Evolutionary conservation across 2,113 vertebrate species (phyloP), one percentile per base, ranked within the genome.

Genomic region (Podocnemis expansa): DNA sequence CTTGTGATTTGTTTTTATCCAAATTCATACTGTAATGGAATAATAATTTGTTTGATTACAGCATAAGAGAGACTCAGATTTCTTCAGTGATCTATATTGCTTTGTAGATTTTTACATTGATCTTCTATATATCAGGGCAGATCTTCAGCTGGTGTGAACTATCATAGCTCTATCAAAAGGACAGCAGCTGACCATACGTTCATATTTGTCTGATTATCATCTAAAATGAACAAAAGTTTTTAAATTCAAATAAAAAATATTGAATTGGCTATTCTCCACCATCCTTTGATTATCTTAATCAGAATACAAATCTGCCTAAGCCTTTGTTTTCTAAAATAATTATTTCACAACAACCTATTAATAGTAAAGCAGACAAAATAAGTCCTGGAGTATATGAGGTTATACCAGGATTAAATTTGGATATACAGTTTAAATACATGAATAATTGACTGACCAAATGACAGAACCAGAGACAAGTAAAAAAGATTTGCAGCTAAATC

Each of bases 31-130:
- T n/a, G 34, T 19, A 8, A 21, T 17, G 34, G 34, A 67, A 67
- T n/a, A 27, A 31, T 1, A 12, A 8, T 9, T 47, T 43, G 13
- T 52, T 87, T 51, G 9, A 63, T 19, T 54, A 47, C 13, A 13
- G 1, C 1, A 1, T 1, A 17, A 87, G 63, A 24, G 25, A 12
- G 19, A 83, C 63, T 27, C 4, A 0, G 10, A 4, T 24, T 84
- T 67, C 73, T 49, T 78, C 75, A 49, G 4, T 19, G 67, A 3
- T 29, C 29, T 38, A 2, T 3, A 2, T 14, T 16, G 21, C 29
- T 9, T 43, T 41, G 0, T 1, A 47, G 27, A 16, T 67, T 52
- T n/a, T 87, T 82, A 22, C 7, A 2, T 1, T 60, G 9, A 13
- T 10, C 29, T 41, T 87, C 80, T 45, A 21, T 5, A 58, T 31